Evolutionary conservation across 2,113 vertebrate species (phyloP).

Genomic region (Serranochromis macrocephalus): DNA sequence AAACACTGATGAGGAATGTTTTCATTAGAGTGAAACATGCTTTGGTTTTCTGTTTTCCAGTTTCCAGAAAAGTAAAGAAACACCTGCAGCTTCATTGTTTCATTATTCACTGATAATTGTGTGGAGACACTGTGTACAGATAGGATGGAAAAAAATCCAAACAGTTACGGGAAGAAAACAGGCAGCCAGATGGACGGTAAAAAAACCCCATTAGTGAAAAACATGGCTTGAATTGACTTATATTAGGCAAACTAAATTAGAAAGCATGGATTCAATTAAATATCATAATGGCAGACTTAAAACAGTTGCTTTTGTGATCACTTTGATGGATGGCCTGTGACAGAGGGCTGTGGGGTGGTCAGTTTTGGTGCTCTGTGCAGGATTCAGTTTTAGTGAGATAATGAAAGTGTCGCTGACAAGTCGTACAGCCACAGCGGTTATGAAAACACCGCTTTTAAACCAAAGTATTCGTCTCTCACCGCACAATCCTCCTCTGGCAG

Average conservation of each 20-base stretch:
- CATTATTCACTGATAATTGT: not conserved
- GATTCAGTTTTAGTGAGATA: constrained; percentile 1
- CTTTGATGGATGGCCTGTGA: constrained; percentile 7
- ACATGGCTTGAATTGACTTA: constrained; percentile 1
- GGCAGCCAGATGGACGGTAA: constrained; percentile 25
- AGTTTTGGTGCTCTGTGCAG: not conserved
- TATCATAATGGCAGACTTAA: not conserved
- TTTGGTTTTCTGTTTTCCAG: not conserved
- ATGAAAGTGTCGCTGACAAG: constrained; percentile 31
- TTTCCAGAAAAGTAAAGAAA: not conserved
- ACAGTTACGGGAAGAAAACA: constrained; percentile 23
- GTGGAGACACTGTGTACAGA: not conserved
- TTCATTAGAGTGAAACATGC: not conserved
- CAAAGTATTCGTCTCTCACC: constrained; percentile 19
- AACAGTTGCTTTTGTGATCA: not conserved
- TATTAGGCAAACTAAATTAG: constrained; percentile 22
- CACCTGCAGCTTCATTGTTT: not conserved
- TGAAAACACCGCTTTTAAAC: constrained; percentile 24
- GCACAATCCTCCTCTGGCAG: constrained; percentile 29
- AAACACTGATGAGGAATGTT: not conserved
- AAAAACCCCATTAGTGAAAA: not conserved
- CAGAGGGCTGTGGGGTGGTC: not conserved
- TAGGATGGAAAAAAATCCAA: not conserved
- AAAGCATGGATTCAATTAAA: constrained; percentile 12
- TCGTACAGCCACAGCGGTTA: not conserved